Evolutionary conservation across 2,113 vertebrate species (phyloP).

Genomic region (Dicrurus megarhynchus): DNA sequence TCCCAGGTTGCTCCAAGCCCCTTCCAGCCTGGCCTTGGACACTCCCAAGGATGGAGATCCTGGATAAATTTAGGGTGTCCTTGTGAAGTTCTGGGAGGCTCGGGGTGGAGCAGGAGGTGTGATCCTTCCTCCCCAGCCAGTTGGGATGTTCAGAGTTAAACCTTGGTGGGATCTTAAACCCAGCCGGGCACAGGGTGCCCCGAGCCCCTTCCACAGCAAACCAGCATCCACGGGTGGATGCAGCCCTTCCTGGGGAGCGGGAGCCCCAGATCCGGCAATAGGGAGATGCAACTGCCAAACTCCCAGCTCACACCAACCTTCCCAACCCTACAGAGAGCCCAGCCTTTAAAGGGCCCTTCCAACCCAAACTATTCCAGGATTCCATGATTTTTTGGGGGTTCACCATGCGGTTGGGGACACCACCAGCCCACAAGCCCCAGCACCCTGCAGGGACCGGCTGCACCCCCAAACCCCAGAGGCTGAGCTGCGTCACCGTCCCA

Average conservation of each 20-base stretch:
- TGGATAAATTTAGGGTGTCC: background rate
- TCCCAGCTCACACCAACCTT: background rate
- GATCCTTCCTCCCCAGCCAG: background rate
- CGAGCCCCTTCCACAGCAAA: rapidly evolving
- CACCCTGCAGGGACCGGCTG: rapidly evolving
- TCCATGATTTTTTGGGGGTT: background rate
- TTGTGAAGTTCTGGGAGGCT: background rate
- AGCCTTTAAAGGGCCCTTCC: background rate
- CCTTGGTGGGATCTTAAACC: too few relatives aligned
- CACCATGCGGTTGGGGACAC: rapidly evolving
- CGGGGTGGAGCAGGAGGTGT: background rate
- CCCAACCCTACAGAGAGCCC: background rate
- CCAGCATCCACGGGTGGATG: rapidly evolving
- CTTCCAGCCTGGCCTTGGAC: rapidly evolving
- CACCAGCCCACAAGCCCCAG: background rate
- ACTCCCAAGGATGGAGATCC: background rate
- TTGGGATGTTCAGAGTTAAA: background rate
- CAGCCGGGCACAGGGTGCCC: rapidly evolving
- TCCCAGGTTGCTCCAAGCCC: background rate
- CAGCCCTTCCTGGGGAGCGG: rapidly evolving
- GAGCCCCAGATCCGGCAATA: background rate
- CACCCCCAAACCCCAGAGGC: rapidly evolving
- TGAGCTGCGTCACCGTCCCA: rapidly evolving
- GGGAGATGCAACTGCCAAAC: background rate
- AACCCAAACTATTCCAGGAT: background rate